These are phyloP conservation scores for Eumerus sabulonum DNA, from an alignment of 2,888 invertebrate species.

Conservation along the genomic window DNA sequence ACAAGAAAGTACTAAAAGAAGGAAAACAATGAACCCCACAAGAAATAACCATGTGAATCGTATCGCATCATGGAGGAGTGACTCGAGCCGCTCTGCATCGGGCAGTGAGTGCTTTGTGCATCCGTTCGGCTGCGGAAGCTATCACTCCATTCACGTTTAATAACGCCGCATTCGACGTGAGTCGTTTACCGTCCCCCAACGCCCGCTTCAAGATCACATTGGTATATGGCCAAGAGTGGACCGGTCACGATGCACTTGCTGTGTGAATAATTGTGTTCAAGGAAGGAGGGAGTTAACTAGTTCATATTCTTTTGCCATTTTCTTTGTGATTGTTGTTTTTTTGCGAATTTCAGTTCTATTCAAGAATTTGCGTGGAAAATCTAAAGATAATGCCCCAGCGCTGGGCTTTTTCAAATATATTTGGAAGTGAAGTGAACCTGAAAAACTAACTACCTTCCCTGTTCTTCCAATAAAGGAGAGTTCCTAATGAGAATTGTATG, in stretches of 20 bases:
- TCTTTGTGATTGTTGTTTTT: conserved; percentile 16
- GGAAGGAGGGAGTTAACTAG: conserved; percentile 4
- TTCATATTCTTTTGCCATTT: conserved; percentile 25
- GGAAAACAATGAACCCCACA: conserved; percentile 59
- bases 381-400: conserved; percentile 13
- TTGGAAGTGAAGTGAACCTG: conserved; percentile 3
- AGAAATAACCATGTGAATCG: conserved; percentile 64
- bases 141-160: conserved; percentile 67
- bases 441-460: conserved; percentile 20
- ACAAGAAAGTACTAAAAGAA: conserved; percentile 17
- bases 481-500: conserved; percentile 30
- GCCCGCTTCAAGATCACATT: neutral
- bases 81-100: conserved; percentile 49
- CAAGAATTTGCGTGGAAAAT: conserved; percentile 12
- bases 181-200: conserved; percentile 28
- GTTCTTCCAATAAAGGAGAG: conserved; percentile 13
- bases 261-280: conserved; percentile 53
- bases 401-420: conserved; percentile 27
- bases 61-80: conserved; percentile 57
- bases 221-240: conserved; percentile 10
- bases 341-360: conserved; percentile 9
- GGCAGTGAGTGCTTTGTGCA: conserved; percentile 59
- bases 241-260: conserved; percentile 57
- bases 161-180: conserved; percentile 57
- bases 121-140: conserved; percentile 68